Base-by-base conservation (phyloP, 1,140 invertebrate genomes). In the Saccostrea glomerata region DNA sequence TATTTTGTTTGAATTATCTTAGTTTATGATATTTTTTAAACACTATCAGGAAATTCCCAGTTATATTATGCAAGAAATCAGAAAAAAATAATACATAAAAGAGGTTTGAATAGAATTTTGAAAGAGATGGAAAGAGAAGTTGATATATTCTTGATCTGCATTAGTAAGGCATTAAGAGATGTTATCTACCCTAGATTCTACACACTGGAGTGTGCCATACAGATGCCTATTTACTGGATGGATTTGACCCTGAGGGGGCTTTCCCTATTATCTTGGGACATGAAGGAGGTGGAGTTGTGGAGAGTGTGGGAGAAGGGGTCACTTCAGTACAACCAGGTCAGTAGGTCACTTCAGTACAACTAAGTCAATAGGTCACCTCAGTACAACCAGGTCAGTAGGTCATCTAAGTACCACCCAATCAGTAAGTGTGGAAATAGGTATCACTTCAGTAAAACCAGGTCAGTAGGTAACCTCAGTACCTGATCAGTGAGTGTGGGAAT, bases 161-260 rank as follows among this genome's bases (percentile, higher is more conserved):
- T 20, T 7, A n/a, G 54, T 58, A 56, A n/a, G 36, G 17, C 20
- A 25, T 30, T 0, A 20, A 30, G 20, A 36, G 23, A 36, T 36
- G 30, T 30, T 82, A 12, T 17, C n/a, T 63, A 17, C 58, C n/a
- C 2, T 82, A 89, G 89, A 96, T 99, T 86, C 92, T 97, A 9
- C 96, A 97, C 40, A 98, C 98, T 86, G 98, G 98, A 77, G 97
- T 99, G 23, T 99, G 99, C 94, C 99, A 99, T 93, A 99, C 99
- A 0, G 99, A 99, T 96, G 97, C 98, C 6, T 99, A 99, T 93
- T 99, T 98, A 23, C 95, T 99, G 25, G 97, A 97, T 91, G 99
- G 99, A 15, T 96, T 97, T 90, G 99, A 99, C 95, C 97, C 98
- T 0, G 99, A 99, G 96, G 99, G 98, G 23, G 95, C 97, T 17